Evolutionary conservation across 2,888 invertebrate genomes (phyloP).

Genomic region (Callyntrura sp.): DNA sequence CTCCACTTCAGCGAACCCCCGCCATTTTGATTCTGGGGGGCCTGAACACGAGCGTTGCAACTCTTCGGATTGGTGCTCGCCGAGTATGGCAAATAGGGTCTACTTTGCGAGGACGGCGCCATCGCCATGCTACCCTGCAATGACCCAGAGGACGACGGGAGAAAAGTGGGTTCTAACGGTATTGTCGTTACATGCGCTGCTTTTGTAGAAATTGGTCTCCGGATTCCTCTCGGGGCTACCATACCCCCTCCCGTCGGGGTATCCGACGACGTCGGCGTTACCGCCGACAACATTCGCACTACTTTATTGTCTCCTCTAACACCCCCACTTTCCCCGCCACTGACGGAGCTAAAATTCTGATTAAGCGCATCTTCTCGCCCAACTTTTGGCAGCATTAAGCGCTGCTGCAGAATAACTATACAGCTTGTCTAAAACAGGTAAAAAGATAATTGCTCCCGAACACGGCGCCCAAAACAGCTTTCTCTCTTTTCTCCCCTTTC

Average conservation of each 20-base stretch:
- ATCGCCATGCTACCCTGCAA: background rate
- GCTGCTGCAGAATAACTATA: no score
- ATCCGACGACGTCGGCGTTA: background rate
- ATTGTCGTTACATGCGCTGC: conserved; percentile 53
- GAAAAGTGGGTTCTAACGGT: conserved; percentile 48
- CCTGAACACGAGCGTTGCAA: background rate
- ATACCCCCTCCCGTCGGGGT: background rate
- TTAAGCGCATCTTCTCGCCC: conserved; percentile 9
- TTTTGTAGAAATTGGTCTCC: conserved; percentile 61
- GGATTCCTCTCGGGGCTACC: background rate
- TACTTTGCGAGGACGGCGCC: no score
- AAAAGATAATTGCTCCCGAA: no score
- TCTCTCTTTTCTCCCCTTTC: no score
- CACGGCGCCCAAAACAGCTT: no score
- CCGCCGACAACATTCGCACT: conserved; percentile 13
- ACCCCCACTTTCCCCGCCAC: background rate
- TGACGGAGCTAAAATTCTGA: background rate
- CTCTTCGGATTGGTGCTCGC: background rate
- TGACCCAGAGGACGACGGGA: background rate
- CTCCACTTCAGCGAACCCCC: conserved; percentile 2
- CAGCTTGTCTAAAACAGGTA: no score
- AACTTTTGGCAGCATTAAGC: conserved; percentile 55
- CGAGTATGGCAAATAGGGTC: conserved; percentile 47
- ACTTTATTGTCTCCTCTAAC: conserved; percentile 22
- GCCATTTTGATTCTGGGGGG: background rate